Conservation (phyloP, 2,113 vertebrate species). For the Hassar affinis region DNA sequence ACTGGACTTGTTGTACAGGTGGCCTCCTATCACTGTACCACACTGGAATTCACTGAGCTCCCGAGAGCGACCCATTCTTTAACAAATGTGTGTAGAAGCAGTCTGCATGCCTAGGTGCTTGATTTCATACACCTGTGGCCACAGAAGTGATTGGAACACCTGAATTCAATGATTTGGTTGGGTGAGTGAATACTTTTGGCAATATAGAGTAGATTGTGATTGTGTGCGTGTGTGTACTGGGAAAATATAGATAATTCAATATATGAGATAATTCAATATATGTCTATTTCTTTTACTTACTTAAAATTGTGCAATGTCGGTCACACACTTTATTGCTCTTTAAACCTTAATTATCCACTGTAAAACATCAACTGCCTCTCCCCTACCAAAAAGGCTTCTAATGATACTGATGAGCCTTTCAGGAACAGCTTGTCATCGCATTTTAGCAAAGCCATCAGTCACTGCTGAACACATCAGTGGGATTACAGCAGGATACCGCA, state of each 20-base stretch:
- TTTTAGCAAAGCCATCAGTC: constrained; percentile 60
- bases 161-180: too few species aligned
- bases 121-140: too few species aligned
- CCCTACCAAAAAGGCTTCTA: constrained; percentile 26
- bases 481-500: constrained; percentile 57
- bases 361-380: background rate
- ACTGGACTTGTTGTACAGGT: too few species aligned
- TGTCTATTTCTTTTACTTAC: background rate
- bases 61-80: too few species aligned
- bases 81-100: too few species aligned
- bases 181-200: too few species aligned
- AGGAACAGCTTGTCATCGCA: constrained; percentile 54
- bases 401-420: constrained; percentile 16
- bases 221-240: constrained; percentile 23
- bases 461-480: constrained; percentile 56
- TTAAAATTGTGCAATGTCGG: background rate
- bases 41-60: too few species aligned
- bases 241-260: constrained; percentile 35
- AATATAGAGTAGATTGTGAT: too few species aligned
- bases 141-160: too few species aligned
- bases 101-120: too few species aligned
- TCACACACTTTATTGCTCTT: constrained; percentile 3
- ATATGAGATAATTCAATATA: constrained; percentile 44
- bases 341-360: background rate
- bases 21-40: too few species aligned